Evolutionary conservation across 2,797 vertebrate species (phyloP).

Genomic region (Melanotaenia boesemani): DNA sequence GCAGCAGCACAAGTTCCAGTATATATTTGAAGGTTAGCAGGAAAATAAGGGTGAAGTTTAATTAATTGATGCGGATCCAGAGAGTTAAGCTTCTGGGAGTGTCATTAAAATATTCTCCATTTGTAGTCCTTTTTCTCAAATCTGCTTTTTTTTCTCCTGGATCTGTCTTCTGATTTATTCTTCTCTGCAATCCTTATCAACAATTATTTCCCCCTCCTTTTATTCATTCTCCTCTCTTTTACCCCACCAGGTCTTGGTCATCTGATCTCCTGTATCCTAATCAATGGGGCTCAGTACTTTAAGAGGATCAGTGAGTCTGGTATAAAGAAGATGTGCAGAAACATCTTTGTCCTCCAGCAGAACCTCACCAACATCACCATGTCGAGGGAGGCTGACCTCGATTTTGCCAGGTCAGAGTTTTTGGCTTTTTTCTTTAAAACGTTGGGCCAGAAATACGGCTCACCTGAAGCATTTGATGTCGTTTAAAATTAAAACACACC

Average conservation of each 20-base stretch:
- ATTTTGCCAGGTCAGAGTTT: conserved; percentile 91
- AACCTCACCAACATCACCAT: conserved; percentile 99
- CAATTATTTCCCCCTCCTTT: background rate
- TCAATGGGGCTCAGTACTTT: conserved; percentile 98
- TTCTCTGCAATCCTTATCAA: background rate
- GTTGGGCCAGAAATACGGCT: background rate
- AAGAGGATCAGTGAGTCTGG: conserved; percentile 98
- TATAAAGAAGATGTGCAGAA: conserved; percentile 99
- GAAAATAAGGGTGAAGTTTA: background rate
- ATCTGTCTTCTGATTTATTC: background rate
- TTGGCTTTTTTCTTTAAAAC: background rate
- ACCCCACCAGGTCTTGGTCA: conserved; percentile 90
- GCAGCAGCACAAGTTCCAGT: conserved; percentile 99
- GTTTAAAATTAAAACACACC: background rate
- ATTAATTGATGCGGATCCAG: background rate
- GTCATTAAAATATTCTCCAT: background rate
- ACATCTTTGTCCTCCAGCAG: conserved; percentile 99
- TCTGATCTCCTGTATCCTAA: conserved; percentile 97
- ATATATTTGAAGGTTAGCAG: conserved; percentile 95
- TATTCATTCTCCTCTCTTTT: background rate
- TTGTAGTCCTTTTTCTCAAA: background rate
- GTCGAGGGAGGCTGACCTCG: conserved; percentile 96
- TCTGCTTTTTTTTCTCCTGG: background rate
- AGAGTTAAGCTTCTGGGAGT: conserved; percentile 2
- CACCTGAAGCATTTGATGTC: background rate